Evolutionary conservation across 2,888 invertebrate genomes (phyloP), one percentile per base, ranked within the genome.

Genomic region (Campoletis raptor): DNA sequence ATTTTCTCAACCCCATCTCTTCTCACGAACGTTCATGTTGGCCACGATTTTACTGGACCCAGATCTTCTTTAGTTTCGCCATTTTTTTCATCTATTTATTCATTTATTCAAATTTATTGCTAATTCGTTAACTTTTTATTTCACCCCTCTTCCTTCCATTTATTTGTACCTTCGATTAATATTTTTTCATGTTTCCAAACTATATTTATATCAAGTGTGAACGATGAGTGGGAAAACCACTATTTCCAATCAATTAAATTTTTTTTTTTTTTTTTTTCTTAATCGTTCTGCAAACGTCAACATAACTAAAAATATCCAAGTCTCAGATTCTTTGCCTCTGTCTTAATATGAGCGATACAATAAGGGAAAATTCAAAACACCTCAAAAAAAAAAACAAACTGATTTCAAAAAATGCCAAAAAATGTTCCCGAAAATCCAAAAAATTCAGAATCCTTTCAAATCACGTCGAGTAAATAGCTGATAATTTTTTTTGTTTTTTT

Each of bases 31-130:
- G 74, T 61, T 64, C 54, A 72, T n/a, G 40, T 52, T 70, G 64
- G 76, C 79, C 83, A 66, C 88, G 67, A 69, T 79, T 69, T 30
- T 24, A 66, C 40, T 36, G 80, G 42, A 76, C 21, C 52, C 24
- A 18, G 30, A 48, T 76, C 18, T 67, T 12, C 12, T 36, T 36
- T 69, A 48, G 15, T 52, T 30, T 10, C 18, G 36, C 42, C 15
- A 30, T 30, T 57, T 30, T 24, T 24, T 12, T 15, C 9, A 9
- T 69, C 9, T 76, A 4, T 36, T 57, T n/a, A 21, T 74, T 61
- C 48, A 80, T 87, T 57, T 86, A 40, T 40, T 36, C n/a, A 37
- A 66, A n/a, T 40, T 67, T 12, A 24, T 57, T 10, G 24, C 3
- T 24, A 10, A 5, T 61, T 30, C 5, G 18, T 48, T 48, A 0